Base-by-base conservation (phyloP, 2,797 vertebrate genomes). In the Podarcis lilfordi region DNA sequence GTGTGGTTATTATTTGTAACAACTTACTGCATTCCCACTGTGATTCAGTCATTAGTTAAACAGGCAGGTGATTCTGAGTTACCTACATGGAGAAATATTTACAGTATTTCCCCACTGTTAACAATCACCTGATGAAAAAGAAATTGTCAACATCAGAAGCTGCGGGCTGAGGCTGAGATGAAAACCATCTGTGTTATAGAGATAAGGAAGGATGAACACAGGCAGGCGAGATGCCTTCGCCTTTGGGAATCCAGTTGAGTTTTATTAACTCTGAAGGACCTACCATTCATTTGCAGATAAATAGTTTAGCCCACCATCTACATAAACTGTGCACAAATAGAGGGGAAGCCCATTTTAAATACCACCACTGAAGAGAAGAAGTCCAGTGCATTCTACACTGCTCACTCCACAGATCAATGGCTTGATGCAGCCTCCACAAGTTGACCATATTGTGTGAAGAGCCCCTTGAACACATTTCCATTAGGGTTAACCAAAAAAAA, bases 31-130 rank as follows among this genome's bases (percentile, higher is more conserved):
- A 59, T 35, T 80, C 81, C 68, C 71, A 75, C 78, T 76, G 69
- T 87, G 82, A 85, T 87, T 91, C 93, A 69, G 87, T 88, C 61
- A 43, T 88, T 32, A 85, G 90, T 92, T 93, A 89, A 92, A 40
- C 15, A 89, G 80, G 59, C 13, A 89, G 89, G 72, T 9, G 90
- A 71, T 3, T 76, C 86, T 93, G 80, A 89, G 86, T 85, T 92
- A 74, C 88, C 17, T 82, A 23, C 32, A 84, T 0, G 50, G 13
- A 21, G 11, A 74, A 80, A 32, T 79, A 64, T 61, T 17, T 23
- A 89, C 40, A 80, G 59, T 76, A 80, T 75, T 75, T 68, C 23
- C 81, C 85, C 13, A 37, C 27, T 55, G 40, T 87, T 80, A 75
- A 64, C 61, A 80, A 69, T 84, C 10, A 32, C 32, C 66, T 40